Evolutionary conservation across 2,113 vertebrate genomes (phyloP).

Genomic region (Poeciliopsis occidentalis): DNA sequence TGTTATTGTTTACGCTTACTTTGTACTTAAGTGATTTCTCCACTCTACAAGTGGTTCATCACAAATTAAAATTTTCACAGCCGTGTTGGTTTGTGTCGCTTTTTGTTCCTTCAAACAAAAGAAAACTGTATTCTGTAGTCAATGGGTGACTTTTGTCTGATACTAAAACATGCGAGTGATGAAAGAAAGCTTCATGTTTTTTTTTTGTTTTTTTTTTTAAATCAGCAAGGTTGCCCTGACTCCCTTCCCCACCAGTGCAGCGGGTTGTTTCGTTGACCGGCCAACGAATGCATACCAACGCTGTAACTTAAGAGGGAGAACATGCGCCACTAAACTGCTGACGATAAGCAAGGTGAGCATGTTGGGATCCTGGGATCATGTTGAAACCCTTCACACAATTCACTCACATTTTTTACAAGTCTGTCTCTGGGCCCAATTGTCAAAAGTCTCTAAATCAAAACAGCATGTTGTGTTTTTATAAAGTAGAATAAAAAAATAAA

Average conservation of each 20-base stretch:
- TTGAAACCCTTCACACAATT: neutral
- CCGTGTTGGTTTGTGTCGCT: neutral
- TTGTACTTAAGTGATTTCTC: no score
- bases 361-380: no score
- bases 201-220: neutral
- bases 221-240: neutral
- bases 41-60: no score
- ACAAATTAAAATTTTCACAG: neutral
- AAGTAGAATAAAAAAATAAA: neutral
- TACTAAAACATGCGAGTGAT: neutral
- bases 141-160: neutral
- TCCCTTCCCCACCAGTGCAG: neutral
- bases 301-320: constrained; percentile 8
- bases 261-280: neutral
- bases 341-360: constrained; percentile 2
- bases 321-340: constrained; percentile 16
- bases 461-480: neutral
- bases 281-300: neutral
- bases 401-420: neutral
- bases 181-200: neutral
- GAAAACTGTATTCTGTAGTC: neutral
- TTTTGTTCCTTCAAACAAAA: no score
- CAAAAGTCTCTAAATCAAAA: neutral
- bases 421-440: neutral
- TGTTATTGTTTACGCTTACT: neutral